Evolutionary conservation across 1,140 invertebrate genomes (phyloP).

Genomic region (Drosophila orena): DNA sequence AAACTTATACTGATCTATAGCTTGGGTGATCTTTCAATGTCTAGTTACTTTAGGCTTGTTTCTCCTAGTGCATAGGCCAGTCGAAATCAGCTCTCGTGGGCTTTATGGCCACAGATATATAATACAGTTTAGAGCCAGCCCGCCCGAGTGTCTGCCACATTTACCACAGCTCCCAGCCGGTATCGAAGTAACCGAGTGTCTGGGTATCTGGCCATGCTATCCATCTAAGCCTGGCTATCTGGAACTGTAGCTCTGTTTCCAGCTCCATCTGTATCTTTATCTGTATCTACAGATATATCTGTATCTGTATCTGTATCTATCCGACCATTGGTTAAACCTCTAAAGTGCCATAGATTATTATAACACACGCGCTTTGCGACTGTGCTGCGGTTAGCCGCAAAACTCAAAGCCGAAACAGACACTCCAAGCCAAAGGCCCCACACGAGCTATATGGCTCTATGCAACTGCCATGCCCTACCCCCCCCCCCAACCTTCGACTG

Average conservation of each 20-base stretch:
- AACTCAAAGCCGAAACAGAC: constrained; percentile 51
- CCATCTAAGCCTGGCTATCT: constrained; percentile 42
- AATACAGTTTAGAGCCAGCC: constrained; percentile 55
- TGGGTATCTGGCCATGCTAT: constrained; percentile 16
- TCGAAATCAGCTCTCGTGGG: constrained; percentile 34
- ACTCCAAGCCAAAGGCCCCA: constrained; percentile 34
- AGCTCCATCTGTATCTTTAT: constrained; percentile 21
- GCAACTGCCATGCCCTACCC: not conserved
- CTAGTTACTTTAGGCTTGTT: not conserved
- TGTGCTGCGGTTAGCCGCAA: constrained; percentile 58
- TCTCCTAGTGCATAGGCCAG: not conserved
- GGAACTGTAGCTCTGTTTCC: constrained; percentile 25
- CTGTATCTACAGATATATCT: constrained; percentile 25
- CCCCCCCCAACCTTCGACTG: constrained; percentile 1
- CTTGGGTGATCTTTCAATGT: no score
- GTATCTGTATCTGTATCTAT: constrained; percentile 36
- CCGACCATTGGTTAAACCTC: constrained; percentile 58
- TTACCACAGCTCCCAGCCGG: constrained; percentile 34
- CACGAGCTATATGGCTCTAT: constrained; percentile 33
- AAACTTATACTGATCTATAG: no score
- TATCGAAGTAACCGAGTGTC: constrained; percentile 3
- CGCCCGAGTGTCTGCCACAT: constrained; percentile 48
- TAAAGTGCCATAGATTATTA: constrained; percentile 67
- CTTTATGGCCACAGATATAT: constrained; percentile 52
- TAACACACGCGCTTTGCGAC: constrained; percentile 59